Conservation (phyloP, 2,888 invertebrate genomes). For the Lordiphosa fenestrarum region DNA sequence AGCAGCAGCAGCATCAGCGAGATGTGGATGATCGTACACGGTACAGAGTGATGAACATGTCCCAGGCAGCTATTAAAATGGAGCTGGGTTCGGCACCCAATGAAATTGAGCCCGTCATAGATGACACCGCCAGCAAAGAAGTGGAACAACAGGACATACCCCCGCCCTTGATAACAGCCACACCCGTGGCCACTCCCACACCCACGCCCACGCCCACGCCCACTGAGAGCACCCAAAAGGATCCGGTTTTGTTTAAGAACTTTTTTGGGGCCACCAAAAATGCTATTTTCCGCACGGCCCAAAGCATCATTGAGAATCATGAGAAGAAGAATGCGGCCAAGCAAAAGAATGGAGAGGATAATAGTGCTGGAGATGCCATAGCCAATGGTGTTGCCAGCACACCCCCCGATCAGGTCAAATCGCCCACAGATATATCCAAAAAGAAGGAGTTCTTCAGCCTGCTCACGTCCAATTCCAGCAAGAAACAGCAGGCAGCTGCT, state of each 20-base stretch:
- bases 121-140: constrained; percentile 10
- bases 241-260: constrained; percentile 79
- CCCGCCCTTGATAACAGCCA: constrained; percentile 27
- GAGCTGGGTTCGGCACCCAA: constrained; percentile 49
- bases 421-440: constrained; percentile 79
- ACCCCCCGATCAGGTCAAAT: constrained; percentile 71
- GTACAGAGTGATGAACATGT: constrained; percentile 76
- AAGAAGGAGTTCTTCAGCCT: constrained; percentile 80
- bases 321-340: constrained; percentile 80
- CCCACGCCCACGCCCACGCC: constrained; percentile 40
- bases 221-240: constrained; percentile 74
- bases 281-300: constrained; percentile 81
- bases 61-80: constrained; percentile 66
- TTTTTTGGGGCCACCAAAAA: constrained; percentile 81
- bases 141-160: neutral
- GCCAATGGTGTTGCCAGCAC: neutral
- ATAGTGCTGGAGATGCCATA: constrained; percentile 4
- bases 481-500: constrained; percentile 76
- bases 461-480: constrained; percentile 78
- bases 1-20: constrained; percentile 37
- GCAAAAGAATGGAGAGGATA: constrained; percentile 60
- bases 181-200: constrained; percentile 48
- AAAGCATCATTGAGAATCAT: constrained; percentile 80
- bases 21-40: constrained; percentile 55
- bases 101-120: constrained; percentile 43